Evolutionary conservation across 2,888 invertebrate species (phyloP).

Genomic region (Mycogona germanica): DNA sequence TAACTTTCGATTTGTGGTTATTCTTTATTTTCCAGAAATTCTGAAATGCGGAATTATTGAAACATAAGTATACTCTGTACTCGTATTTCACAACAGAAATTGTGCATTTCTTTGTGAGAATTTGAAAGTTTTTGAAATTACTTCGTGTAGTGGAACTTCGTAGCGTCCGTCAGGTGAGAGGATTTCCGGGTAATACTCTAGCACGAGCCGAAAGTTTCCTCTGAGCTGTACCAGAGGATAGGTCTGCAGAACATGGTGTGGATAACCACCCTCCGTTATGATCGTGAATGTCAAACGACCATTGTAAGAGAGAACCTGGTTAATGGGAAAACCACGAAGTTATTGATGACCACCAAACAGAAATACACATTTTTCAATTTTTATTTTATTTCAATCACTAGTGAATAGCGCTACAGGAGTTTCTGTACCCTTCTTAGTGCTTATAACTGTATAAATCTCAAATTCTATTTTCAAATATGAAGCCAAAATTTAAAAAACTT

Average conservation of each 20-base stretch:
- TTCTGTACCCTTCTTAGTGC: no score
- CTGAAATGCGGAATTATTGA: constrained; percentile 24
- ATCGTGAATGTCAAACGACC: constrained; percentile 70
- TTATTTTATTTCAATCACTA: not conserved
- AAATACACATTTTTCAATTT: not conserved
- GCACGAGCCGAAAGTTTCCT: constrained; percentile 54
- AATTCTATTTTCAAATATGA: no score
- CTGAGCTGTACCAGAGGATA: constrained; percentile 75
- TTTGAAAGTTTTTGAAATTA: constrained; percentile 13
- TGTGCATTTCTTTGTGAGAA: not conserved
- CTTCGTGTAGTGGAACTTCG: constrained; percentile 36
- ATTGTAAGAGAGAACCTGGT: constrained; percentile 72
- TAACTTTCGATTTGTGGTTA: constrained; percentile 44
- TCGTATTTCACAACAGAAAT: no score
- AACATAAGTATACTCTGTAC: not conserved
- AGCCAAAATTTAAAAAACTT: no score
- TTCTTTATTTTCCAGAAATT: constrained; percentile 54
- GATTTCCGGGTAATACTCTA: constrained; percentile 52
- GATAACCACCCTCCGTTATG: constrained; percentile 47
- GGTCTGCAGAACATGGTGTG: constrained; percentile 42
- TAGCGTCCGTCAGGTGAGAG: constrained; percentile 36
- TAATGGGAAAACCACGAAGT: not conserved
- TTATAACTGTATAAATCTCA: no score
- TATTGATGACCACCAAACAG: not conserved
- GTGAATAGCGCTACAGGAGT: no score